Base-by-base conservation (phyloP, 2,113 vertebrate genomes). In the Periophthalmodon schlosseri region DNA sequence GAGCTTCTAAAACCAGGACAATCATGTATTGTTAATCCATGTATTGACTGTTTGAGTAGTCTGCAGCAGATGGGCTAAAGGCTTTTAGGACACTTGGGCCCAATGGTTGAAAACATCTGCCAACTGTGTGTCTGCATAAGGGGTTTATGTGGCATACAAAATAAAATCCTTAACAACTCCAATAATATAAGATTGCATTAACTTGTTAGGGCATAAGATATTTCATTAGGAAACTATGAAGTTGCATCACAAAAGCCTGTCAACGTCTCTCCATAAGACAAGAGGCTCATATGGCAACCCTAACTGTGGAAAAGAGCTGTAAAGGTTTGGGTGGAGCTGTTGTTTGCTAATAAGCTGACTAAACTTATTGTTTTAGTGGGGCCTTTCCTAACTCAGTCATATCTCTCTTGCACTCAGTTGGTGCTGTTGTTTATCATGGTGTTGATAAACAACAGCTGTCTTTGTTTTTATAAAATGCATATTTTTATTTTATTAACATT, bases 21-120 rank as follows among this genome's bases (percentile, higher is more conserved):
- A 23, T 56, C 64, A 69, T 68, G 63, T 36, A 66, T 70, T 77
- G 60, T 67, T 67, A 68, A 73, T 39, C 34, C 52, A 81, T 76
- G 23, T 72, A 87, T 83, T 77, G 81, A 78, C 72, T 76, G 60
- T 24, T 8, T 18, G 1, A 33, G 28, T 70, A 46, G 24, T 23
- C 33, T 4, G 24, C 14, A 65, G 50, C 61, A 76, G 67, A 61
- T 24, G 68, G 44, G 28, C 36, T 72, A 63, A 75, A 73, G 57
- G 63, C 63, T 56, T 70, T 50, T 49, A 24, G 58, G 72, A 24
- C 16, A 47, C 71, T 70, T 63, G n/a, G 33, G 14, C 54, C 12
- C 24, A 61, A 18, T 34, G 70, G 13, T 21, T 56, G 24, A 49
- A 70, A 52, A 67, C 15, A 61, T 15, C 50, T 64, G 56, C 21